phyloP scores from a whole-genome alignment of 2,113 vertebrate species.

The Pelusios castaneus region DNA sequence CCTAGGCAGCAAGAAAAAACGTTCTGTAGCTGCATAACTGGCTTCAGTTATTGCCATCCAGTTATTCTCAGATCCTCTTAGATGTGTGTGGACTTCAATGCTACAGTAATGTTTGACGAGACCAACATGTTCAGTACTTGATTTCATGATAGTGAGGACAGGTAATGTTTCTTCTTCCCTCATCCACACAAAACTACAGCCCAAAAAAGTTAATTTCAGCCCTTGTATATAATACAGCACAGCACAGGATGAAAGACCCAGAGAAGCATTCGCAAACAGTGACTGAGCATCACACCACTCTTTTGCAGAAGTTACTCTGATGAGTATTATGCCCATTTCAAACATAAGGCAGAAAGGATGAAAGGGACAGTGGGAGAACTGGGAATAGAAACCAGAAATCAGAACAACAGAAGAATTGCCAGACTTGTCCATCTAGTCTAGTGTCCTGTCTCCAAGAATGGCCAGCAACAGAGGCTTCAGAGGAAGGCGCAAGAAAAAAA shows the following conservation, averaged over 20 bases:
- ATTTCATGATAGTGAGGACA: not conserved
- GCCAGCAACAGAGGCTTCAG: not conserved
- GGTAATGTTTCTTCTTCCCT: not conserved
- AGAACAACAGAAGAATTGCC: not conserved
- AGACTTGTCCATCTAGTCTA: not conserved
- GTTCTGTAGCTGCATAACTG: not conserved
- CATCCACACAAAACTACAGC: not conserved
- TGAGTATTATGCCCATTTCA: not conserved
- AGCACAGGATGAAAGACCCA: not conserved
- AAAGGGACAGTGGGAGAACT: not conserved
- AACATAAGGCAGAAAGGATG: not conserved
- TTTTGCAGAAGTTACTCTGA: not conserved
- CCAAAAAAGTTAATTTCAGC: not conserved
- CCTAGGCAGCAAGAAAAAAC: not conserved
- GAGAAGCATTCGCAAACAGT: not conserved
- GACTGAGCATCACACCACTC: not conserved
- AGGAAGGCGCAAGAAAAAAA: not conserved
- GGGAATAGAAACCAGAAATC: not conserved
- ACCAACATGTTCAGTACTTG: fast-evolving
- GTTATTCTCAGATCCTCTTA: not conserved
- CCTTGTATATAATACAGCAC: not conserved
- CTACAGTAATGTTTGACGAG: not conserved
- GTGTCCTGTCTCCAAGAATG: not conserved
- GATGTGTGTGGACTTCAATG: not conserved
- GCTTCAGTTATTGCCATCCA: not conserved